phyloP scores from a whole-genome alignment of 2,113 vertebrate genomes.

The Hystrix cristata region DNA sequence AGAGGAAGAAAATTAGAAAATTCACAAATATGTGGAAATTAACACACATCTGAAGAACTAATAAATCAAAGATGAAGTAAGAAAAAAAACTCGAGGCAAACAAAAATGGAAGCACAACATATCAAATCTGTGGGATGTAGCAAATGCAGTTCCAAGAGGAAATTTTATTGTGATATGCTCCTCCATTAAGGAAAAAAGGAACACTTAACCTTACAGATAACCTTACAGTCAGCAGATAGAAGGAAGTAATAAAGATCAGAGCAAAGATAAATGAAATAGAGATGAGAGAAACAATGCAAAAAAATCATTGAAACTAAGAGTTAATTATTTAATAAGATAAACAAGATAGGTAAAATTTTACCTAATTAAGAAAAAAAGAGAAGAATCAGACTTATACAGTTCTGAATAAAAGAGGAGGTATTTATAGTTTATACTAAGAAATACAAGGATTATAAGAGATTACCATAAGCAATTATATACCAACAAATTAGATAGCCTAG shows the following conservation, averaged over 20 bases:
- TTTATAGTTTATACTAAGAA: background rate
- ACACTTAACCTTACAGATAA: too few relatives aligned
- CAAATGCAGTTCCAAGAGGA: background rate
- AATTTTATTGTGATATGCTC: too few relatives aligned
- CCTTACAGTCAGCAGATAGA: too few relatives aligned
- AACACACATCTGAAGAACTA: background rate
- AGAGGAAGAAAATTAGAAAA: too few relatives aligned
- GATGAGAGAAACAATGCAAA: background rate
- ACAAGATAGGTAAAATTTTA: background rate
- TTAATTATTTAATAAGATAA: background rate
- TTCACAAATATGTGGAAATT: background rate
- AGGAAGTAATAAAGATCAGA: background rate
- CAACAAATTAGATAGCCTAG: background rate
- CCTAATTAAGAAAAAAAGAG: background rate
- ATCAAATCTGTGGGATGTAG: background rate
- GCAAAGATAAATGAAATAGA: background rate
- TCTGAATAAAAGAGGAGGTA: background rate
- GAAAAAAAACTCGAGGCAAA: background rate
- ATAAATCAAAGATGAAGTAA: background rate
- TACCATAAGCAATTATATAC: background rate
- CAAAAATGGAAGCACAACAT: background rate
- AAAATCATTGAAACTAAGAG: background rate
- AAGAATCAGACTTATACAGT: background rate
- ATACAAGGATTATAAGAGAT: background rate
- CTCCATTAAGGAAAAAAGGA: too few relatives aligned